Evolutionary conservation across 2,888 invertebrate species (phyloP), one percentile per base, ranked within the genome.

Genomic region (Steromphala cineraria): DNA sequence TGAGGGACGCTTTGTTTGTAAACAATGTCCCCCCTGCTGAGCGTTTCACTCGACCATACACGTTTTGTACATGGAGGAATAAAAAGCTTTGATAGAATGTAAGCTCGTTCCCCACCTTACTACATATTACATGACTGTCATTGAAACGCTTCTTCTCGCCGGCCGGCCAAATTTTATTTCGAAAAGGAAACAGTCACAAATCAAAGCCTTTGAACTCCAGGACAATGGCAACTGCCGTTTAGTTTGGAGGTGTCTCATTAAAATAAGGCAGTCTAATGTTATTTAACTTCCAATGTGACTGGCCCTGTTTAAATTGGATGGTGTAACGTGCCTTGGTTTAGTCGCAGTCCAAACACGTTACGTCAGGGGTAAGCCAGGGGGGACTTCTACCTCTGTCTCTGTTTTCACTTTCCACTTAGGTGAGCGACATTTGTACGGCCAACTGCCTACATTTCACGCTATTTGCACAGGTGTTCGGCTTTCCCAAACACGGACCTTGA

Each of bases 381-480:
- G 71, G 36, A 15, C 15, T 36, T 17, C 40, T 71, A 19, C 19
- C 36, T 28, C 71, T 36, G 71, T 71, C 28, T 71, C 71, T 19
- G 36, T 71, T 71, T 56, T 40, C 71, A 36, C 19, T 24, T 75
- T 75, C 75, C 21, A 19, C 21, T 52, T 53, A 75, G 75, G 75
- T 75, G 52, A 53, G 75, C 31, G 76, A 55, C 53, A 53, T 76
- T 53, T 76, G 55, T 28, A 10, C 53, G 55, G 55, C 28, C 55
- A 53, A 17, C 28, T 53, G 76, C 55, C 55, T 31, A 76, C 53
- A 55, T 76, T 76, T 53, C 53, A 28, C 31, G 53, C n/a, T 76
- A 76, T 76, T 76, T 76, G 76, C 31, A 76, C 76, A 76, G 76
- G 76, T 76, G 76, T 76, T n/a, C 46, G 15, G 31, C 24, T 15